These are phyloP conservation scores for Agriotes lineatus DNA, from an alignment of 2,888 invertebrate species.

Conservation along the genomic window DNA sequence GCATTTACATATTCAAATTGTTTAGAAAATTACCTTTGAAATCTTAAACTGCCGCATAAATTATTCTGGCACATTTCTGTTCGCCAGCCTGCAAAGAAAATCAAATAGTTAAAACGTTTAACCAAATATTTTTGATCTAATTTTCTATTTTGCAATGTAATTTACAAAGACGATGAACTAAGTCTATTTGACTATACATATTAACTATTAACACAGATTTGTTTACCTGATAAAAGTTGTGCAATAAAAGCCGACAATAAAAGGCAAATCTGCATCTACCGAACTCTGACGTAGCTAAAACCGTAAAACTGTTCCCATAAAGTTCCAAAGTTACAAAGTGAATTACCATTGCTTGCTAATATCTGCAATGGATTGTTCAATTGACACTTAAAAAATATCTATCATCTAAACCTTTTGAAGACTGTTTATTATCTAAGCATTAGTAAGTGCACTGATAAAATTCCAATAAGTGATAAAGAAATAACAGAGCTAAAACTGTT, in stretches of 20 bases:
- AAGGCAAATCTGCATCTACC: neutral
- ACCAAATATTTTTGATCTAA: too few relatives aligned
- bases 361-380: too few relatives aligned
- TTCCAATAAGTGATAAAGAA: neutral
- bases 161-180: neutral
- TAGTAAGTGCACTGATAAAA: neutral
- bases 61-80: too few relatives aligned
- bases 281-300: slow-evolving; percentile 8
- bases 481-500: neutral
- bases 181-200: neutral
- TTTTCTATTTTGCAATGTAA: neutral
- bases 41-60: too few relatives aligned
- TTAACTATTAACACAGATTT: too few relatives aligned
- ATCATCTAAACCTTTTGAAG: too few relatives aligned
- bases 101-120: too few relatives aligned
- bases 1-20: too few relatives aligned
- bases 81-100: too few relatives aligned
- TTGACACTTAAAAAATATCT: too few relatives aligned
- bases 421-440: too few relatives aligned
- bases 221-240: neutral
- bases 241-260: slow-evolving; percentile 4
- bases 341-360: neutral
- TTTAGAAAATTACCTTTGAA: too few relatives aligned
- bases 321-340: slow-evolving; percentile 5
- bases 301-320: neutral